Evolutionary conservation across 2,797 vertebrate species (phyloP), one percentile per base, ranked within the genome.

Genomic region (Hapalemur alaotrensis): DNA sequence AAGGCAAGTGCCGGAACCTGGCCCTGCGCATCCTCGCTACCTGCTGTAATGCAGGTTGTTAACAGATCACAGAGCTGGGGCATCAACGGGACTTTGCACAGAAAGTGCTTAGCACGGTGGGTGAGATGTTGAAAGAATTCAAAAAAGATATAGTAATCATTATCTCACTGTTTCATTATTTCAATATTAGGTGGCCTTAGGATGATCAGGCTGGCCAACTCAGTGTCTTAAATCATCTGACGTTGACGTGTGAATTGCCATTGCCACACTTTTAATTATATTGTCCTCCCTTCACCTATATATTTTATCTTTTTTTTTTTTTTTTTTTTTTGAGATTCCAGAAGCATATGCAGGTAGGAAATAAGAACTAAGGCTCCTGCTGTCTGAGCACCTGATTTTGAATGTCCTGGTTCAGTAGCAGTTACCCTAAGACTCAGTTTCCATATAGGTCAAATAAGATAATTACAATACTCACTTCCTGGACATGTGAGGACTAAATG

Each of bases 201-300:
- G 25, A 72, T 46, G 46, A 91, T 81, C 14, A 32, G 14, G 23
- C 46, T 82, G 52, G 12, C 78, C 61, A 46, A 28, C 4, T 17
- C 69, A 63, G 38, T 70, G 95, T 85, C 78, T 78, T 78, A 85
- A 92, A 67, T 80, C 61, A 95, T 78, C 81, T 95, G 17, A 92
- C 15, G 8, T 30, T 89, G 52, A 61, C 63, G 28, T 52, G 1
- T 86, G 69, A 59, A 82, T 30, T 94, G 15, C 18, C 13, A 54
- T 8, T 2, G 50, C 35, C 43, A 72, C 22, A 59, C 25, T 61
- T 89, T 59, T 50, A 91, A 85, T 93, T 54, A 52, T 23, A 52
- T 69, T 61, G 23, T 4, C 32, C n/a, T 94, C 50, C 13, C 22
- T 83, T 87, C 23, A 80, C 11, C 30, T 54, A 57, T 48, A 52